Base-by-base conservation (phyloP, 2,888 invertebrate genomes). In the Chymomyza amoena region DNA sequence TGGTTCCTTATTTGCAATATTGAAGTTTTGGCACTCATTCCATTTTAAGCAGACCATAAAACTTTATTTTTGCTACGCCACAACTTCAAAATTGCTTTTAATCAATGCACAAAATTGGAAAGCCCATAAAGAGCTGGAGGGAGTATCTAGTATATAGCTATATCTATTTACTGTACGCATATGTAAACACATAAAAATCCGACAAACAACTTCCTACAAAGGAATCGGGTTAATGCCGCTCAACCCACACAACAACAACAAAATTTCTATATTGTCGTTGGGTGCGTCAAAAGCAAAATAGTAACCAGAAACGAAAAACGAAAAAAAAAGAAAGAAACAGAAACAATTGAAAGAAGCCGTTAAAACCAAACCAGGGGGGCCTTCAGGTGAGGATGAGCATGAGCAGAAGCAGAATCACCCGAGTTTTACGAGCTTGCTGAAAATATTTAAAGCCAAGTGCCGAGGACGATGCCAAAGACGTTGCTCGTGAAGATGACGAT, bases 401-500 rank as follows among this genome's bases (percentile, higher is more conserved):
- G 4, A 45, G 39, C 39, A 45, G 39, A 45, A 45, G 39, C 39
- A 45, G 70, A 69, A 78, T 72, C 70, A 83, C 78, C 84, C 71
- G 80, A 83, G 75, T 81, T 82, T 85, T 82, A 85, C 69, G 83
- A 64, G 75, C 69, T 73, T 63, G 62, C 67, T 73, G 72, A 78
- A 73, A 45, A 45, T 15, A 45, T 45, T 72, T 75, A 79, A 84
- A 81, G 77, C 75, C 39, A 45, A 45, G 39, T 45, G 39, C 39
- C 39, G 39, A 45, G 39, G 39, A 45, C 39, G 39, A 6, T 13
- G 13, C 39, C 39, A 45, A 45, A 45, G 13, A 45, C 13, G 39
- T 45, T 45, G 39, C 6, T 6, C 39, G 32, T 32, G 7, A 7
- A 32, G 32, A 32, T 32, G 9, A 32, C 32, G 32, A 45, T 45